A percentile compares a stretch with the other conserved stretches of the same genome.
phyloP scores from a whole-genome alignment of 2,113 vertebrate genomes.

The Rhipidura dahli region DNA sequence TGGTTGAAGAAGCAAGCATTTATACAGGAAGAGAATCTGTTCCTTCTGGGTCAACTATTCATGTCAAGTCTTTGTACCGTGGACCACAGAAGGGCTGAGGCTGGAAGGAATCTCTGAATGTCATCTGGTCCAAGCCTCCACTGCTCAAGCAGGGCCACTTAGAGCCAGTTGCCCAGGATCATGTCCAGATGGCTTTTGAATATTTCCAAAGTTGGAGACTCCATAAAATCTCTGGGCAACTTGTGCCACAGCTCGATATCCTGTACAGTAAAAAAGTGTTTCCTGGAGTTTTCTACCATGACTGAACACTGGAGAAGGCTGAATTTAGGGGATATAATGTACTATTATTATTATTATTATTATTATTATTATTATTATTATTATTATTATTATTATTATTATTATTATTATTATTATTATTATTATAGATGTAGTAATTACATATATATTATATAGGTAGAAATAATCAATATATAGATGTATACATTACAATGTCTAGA shows the following conservation, averaged over 20 bases:
- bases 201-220: background rate
- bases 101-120: background rate
- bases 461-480: background rate
- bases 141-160: background rate
- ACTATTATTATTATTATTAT: background rate
- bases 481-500: background rate
- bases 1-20: background rate
- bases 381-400: background rate
- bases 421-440: background rate
- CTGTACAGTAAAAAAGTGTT: background rate
- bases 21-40: background rate
- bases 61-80: background rate
- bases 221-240: background rate
- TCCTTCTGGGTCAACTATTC: background rate
- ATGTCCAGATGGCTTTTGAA: background rate
- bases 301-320: background rate
- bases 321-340: background rate
- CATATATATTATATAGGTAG: background rate
- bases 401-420: background rate
- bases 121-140: background rate
- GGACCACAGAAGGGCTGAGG: background rate
- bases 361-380: background rate
- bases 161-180: background rate
- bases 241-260: rapidly evolving
- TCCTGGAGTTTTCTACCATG: background rate